Evolutionary conservation across 2,888 invertebrate species (phyloP), one percentile per base, ranked within the genome.

Genomic region (Epinotia demarniana): DNA sequence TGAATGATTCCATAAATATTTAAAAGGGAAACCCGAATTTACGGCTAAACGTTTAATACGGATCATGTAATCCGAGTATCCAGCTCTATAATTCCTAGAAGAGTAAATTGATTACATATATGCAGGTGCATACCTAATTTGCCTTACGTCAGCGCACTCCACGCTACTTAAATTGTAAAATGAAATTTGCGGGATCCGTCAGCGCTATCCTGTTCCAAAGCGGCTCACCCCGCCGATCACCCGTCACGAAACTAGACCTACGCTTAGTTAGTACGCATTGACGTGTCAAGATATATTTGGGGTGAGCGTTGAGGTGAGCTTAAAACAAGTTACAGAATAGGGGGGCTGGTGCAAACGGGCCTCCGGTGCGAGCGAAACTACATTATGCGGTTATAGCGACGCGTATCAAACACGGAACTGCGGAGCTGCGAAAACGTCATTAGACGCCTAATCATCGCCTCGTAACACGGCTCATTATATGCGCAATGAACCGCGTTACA

Each of bases 371-470:
- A 84, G 86, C 86, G 86, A 89, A 91, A 92, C 89, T 89, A 89
- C 87, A 91, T 92, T 92, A 92, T 87, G 90, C 83, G 91, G 92
- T 90, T 88, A 86, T 84, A 84, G 81, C 82, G 81, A 89, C 86
- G 87, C 86, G 89, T 86, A 85, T 87, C 84, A 84, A 88, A 87
- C 87, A 87, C 85, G 87, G 79, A 80, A 73, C 83, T 83, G 79
- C 80, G 81, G 79, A 84, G 81, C 83, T 83, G 53, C 27, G 85
- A 86, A 87, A 88, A 87, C 87, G 83, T 87, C 84, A 89, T 91
- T 90, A 90, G 78, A 80, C 77, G 81, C 78, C 82, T 84, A 85
- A 85, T 85, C 79, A 82, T 82, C 80, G 80, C 80, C 63, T 64
- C 76, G 72, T 76, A 76, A 73, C 70, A 77, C 75, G 76, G 66